Evolutionary conservation across 2,113 vertebrate genomes (phyloP).

Genomic region (Rhadina sibilatrix): DNA sequence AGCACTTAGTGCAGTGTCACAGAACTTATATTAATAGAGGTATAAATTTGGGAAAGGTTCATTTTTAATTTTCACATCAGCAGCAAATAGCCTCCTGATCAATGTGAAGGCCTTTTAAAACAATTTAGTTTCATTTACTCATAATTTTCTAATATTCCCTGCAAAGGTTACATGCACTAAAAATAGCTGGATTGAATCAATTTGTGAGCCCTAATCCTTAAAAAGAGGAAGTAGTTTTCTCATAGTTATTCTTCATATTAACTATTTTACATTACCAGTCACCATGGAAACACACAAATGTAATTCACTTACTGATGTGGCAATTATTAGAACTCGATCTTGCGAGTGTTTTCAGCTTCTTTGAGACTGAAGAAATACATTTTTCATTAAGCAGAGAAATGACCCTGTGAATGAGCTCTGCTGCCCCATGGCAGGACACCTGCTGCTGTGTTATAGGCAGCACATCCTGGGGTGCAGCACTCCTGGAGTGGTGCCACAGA

Average conservation of each 20-base stretch:
- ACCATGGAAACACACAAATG: constrained; percentile 70
- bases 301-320: constrained; percentile 57
- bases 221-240: constrained; percentile 76
- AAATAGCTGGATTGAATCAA: constrained; percentile 72
- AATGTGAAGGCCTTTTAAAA: constrained; percentile 44
- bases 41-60: background rate
- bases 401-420: background rate
- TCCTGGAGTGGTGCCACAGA: background rate
- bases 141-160: constrained; percentile 59
- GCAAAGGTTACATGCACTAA: constrained; percentile 60
- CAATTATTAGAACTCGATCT: constrained; percentile 55
- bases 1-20: background rate
- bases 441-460: rapidly evolving
- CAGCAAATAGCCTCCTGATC: constrained; percentile 41
- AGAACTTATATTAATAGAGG: background rate
- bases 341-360: constrained; percentile 56
- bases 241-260: constrained; percentile 72
- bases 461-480: rapidly evolving
- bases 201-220: constrained; percentile 72
- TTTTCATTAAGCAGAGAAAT: background rate
- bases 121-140: constrained; percentile 57
- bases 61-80: constrained; percentile 40
- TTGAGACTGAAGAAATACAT: constrained; percentile 21
- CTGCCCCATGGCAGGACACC: background rate
- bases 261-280: constrained; percentile 76